phyloP scores from a whole-genome alignment of 2,888 invertebrate species.

The Nomada ferruginata region DNA sequence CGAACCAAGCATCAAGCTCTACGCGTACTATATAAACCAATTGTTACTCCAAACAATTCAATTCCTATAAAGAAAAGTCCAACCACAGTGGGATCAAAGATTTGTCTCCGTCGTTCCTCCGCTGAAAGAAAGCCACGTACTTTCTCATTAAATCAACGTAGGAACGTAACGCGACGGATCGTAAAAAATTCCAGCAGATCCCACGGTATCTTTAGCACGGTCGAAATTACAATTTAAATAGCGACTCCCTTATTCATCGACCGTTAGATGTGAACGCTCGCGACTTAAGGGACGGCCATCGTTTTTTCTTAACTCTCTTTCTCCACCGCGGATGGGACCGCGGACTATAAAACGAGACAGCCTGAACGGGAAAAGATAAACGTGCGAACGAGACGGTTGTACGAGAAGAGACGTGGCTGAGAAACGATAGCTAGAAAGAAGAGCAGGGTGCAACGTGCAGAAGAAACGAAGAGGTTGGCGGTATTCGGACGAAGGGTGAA shows the following conservation, averaged over 20 bases:
- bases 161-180: slow-evolving; percentile 18
- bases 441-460: slow-evolving; percentile 16
- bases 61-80: background rate
- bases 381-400: slow-evolving; percentile 13
- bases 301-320: slow-evolving; percentile 36
- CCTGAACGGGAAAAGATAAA: background rate
- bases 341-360: slow-evolving; percentile 9
- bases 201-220: slow-evolving; percentile 57
- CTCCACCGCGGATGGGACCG: slow-evolving; percentile 8
- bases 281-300: slow-evolving; percentile 50
- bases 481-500: slow-evolving; percentile 18
- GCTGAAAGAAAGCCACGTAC: background rate
- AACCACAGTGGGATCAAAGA: background rate
- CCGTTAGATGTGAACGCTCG: slow-evolving; percentile 63
- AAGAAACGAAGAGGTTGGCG: background rate
- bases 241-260: slow-evolving; percentile 73
- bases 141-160: slow-evolving; percentile 32
- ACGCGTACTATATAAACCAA: too few relatives aligned
- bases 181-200: slow-evolving; percentile 50
- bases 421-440: slow-evolving; percentile 38
- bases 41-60: background rate
- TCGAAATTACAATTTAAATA: slow-evolving; percentile 75
- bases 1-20: background rate
- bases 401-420: slow-evolving; percentile 35
- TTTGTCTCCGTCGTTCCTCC: background rate